Percentiles rank a stretch among this genome's conserved stretches.
These are phyloP conservation scores for Conus canariensis DNA, from an alignment of 2,888 invertebrate species.

Conservation along the genomic window DNA sequence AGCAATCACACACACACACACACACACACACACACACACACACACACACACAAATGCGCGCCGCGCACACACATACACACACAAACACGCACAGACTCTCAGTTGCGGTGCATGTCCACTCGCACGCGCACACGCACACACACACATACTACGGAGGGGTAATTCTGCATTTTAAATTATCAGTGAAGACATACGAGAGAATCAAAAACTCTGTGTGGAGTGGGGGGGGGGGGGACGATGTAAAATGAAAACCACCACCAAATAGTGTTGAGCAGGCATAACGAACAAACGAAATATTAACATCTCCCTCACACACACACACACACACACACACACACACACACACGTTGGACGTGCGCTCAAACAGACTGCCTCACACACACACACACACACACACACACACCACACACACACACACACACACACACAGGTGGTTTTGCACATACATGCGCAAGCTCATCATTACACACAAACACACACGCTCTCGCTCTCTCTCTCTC, in stretches of 20 bases:
- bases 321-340: background rate
- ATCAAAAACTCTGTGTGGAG: too few relatives aligned
- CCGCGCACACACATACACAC: background rate
- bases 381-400: background rate
- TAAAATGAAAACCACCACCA: too few relatives aligned
- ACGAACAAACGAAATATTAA: background rate
- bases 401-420: background rate
- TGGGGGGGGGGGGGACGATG: too few relatives aligned
- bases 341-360: background rate
- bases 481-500: background rate
- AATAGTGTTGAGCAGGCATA: too few relatives aligned
- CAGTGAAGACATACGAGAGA: too few relatives aligned
- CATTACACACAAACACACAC: background rate
- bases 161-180: too few relatives aligned
- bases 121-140: background rate
- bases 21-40: constrained; percentile 19
- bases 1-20: background rate
- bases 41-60: background rate
- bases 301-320: background rate
- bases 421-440: background rate
- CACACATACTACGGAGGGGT: background rate
- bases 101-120: background rate
- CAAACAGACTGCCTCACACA: background rate
- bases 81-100: background rate
- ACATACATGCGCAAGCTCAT: too few relatives aligned